Base-by-base conservation (phyloP, 2,888 invertebrate genomes). In the Apamea sordens region DNA sequence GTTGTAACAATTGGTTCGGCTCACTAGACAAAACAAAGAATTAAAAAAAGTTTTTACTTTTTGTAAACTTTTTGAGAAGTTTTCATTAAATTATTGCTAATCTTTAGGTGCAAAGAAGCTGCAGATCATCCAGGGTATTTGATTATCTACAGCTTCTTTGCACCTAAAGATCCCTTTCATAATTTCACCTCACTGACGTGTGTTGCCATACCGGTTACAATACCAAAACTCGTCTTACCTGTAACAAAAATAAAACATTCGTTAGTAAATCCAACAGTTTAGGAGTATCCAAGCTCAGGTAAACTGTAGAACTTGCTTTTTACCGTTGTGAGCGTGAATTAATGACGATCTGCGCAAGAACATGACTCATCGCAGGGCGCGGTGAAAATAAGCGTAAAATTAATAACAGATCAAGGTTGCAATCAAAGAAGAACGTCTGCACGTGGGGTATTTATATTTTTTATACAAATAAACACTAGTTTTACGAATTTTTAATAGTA, bases 381-480 rank as follows among this genome's bases (percentile, higher is more conserved):
- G 91, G 91, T 93, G 94, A 93, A 94, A 94, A 95, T 94, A 89
- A 93, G 94, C 94, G 94, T 94, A 90, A 94, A 94, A 94, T 94
- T 95, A 94, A 95, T 95, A 94, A 92, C 91, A 92, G 94, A 94
- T 92, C 94, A 94, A 94, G 94, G 94, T 92, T 94, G 92, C 91
- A 91, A 93, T 94, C 90, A 93, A 91, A 89, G 90, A 84, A 88
- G 89, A 89, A 89, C 90, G 90, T 91, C 86, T 87, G 86, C 86
- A 83, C 80, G 80, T 79, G 75, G 85, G 83, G 74, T 91, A 90
- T 91, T 92, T 92, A 91, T 90, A 92, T 88, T 86, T 86, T 84
- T 87, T 88, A 81, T 83, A 90, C 88, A 92, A 90, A 91, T 90
- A 92, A 90, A 92, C 89, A 90, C 84, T 84, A 86, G 83, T 82